These are phyloP conservation scores for Cydia fagiglandana DNA, from an alignment of 1,140 invertebrate species.

Conservation along the genomic window DNA sequence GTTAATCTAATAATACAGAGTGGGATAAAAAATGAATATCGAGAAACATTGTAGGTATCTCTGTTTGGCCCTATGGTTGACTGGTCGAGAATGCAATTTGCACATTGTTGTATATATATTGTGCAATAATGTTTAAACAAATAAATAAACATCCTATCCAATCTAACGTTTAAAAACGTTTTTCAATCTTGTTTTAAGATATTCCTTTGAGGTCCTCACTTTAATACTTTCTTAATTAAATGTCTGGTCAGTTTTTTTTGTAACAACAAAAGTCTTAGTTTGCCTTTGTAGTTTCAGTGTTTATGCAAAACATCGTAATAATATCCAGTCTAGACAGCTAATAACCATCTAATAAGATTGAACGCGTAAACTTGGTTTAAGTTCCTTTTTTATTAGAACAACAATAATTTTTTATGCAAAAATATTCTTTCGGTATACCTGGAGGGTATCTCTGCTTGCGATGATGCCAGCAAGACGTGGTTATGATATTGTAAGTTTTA, in stretches of 20 bases:
- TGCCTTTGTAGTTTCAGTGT: not conserved
- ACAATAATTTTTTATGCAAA: slow-evolving; percentile 1
- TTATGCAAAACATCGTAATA: slow-evolving; percentile 20
- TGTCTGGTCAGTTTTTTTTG: not conserved
- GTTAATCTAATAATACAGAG: too few species aligned
- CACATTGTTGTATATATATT: too few species aligned
- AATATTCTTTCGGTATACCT: not conserved
- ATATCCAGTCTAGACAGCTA: slow-evolving; percentile 21
- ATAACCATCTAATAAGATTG: slow-evolving; percentile 21
- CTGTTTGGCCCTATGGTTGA: too few species aligned
- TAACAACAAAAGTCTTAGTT: slow-evolving; percentile 9
- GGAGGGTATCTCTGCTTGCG: slow-evolving; percentile 4
- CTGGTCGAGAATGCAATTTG: too few species aligned
- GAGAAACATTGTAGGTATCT: too few species aligned
- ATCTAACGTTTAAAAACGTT: too few species aligned
- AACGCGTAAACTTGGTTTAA: slow-evolving; percentile 1
- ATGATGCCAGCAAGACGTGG: not conserved
- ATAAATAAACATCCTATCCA: too few species aligned
- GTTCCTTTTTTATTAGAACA: slow-evolving; percentile 7
- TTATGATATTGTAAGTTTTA: slow-evolving; percentile 6
- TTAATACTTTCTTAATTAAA: not conserved
- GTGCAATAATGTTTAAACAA: too few species aligned
- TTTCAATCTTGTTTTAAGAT: too few species aligned
- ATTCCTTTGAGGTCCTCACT: too few species aligned
- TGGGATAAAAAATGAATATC: too few species aligned